Evolutionary conservation across 2,113 vertebrate species (phyloP).

Genomic region (Podilymbus podiceps): DNA sequence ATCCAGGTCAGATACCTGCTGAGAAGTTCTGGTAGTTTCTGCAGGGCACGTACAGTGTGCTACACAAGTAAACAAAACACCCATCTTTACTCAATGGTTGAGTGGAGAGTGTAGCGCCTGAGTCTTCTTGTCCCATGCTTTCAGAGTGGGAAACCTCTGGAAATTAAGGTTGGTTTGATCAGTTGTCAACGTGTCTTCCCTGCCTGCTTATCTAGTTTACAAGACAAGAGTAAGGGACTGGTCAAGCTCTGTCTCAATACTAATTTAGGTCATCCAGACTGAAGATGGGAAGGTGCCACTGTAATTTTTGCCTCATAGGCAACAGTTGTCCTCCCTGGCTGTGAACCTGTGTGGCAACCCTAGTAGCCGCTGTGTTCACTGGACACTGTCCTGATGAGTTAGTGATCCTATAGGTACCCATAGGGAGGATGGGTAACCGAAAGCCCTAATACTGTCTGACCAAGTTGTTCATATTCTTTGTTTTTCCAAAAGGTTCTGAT

Average conservation of each 20-base stretch:
- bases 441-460: background rate
- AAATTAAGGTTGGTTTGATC: background rate
- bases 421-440: background rate
- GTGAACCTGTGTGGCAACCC: background rate
- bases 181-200: background rate
- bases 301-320: background rate
- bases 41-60: background rate
- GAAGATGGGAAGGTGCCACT: background rate
- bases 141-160: background rate
- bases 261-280: background rate
- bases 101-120: background rate
- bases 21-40: background rate
- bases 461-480: background rate
- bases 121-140: background rate
- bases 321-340: background rate
- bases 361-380: background rate
- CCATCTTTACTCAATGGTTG: background rate
- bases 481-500: background rate
- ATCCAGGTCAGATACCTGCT: background rate
- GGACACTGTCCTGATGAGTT: too few species aligned
- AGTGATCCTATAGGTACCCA: too few species aligned
- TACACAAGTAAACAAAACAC: background rate
- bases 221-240: background rate
- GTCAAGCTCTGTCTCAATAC: background rate
- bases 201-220: background rate